Base-by-base conservation (phyloP, 2,113 vertebrate species). In the Syngnathus typhle region DNA sequence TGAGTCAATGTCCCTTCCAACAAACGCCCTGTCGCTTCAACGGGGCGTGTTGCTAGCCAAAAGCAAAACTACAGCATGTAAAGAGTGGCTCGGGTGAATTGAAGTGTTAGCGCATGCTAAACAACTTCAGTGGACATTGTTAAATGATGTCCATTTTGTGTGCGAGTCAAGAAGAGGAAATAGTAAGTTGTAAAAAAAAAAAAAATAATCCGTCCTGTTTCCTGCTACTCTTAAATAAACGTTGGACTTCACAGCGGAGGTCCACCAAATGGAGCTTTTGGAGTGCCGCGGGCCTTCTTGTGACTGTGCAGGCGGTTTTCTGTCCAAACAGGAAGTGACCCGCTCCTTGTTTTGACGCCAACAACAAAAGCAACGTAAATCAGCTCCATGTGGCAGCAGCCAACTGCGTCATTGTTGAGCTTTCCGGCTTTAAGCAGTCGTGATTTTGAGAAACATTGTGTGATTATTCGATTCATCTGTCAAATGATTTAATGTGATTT, bases 271-370 rank as follows among this genome's bases (percentile, higher is more conserved):
- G 9, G 39, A 61, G 16, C 37, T 37, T 60, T 56, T 13, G 69
- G 43, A 13, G 13, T 54, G 11, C 47, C 36, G 61, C 39, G 37
- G 41, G 38, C 64, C 81, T 86, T 74, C 85, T 87, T 79, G 73
- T 12, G 4, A 6, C 39, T 43, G 60, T 60, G 74, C 54, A 80
- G 76, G 74, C 80, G 19, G 62, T 19, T 85, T 88, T 85, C 83
- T 84, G 79, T 76, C 69, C 60, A 82, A 87, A 83, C 81, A 86
- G 87, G 87, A 88, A 87, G 73, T 79, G 79, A 16, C 67, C 65
- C 54, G 54, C 70, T 38, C 64, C 54, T n/a, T 47, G 64, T 68
- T 55, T 65, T 32, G 7, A 44, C 21, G 71, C 52, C 19, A 76
- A 85, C 82, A 83, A 82, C 74, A 21, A 71, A 38, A 23, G 37